Evolutionary conservation across 2,797 vertebrate species (phyloP).

Genomic region (Heterohyrax brucei): DNA sequence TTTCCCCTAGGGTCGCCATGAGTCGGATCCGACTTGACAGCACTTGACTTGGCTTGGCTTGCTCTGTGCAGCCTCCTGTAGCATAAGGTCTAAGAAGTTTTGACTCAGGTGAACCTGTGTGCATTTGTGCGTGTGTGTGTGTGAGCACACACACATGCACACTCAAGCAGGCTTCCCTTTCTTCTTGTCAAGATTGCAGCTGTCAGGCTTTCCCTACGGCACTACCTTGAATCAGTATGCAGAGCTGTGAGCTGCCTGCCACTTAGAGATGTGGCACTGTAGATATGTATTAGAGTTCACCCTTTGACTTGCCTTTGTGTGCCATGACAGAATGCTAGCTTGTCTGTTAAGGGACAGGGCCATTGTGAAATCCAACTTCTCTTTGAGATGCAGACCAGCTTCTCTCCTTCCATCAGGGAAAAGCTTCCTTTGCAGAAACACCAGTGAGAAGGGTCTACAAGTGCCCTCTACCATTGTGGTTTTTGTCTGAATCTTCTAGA

Average conservation of each 20-base stretch:
- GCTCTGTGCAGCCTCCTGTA: not conserved
- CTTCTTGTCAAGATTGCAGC: slow-evolving; percentile 45
- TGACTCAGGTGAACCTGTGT: not conserved
- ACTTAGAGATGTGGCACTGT: slow-evolving; percentile 59
- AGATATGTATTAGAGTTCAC: not conserved
- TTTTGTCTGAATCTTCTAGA: slow-evolving; percentile 66
- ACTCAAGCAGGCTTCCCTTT: not conserved
- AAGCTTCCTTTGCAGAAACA: not conserved
- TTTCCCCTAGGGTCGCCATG: not conserved
- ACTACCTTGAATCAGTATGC: not conserved
- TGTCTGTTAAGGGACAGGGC: slow-evolving; percentile 42
- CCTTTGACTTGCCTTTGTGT: slow-evolving; percentile 45
- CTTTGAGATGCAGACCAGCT: not conserved
- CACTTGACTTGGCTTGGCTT: not conserved
- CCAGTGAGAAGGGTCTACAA: not conserved
- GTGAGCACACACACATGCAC: not conserved
- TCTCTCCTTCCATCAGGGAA: not conserved
- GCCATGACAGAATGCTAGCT: not conserved
- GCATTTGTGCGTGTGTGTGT: not conserved
- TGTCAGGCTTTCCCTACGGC: slow-evolving; percentile 59
- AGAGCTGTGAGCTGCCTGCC: slow-evolving; percentile 57
- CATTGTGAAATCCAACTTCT: slow-evolving; percentile 13
- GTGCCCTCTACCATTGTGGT: not conserved
- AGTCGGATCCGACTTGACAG: no score
- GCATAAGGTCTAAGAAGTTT: not conserved